Evolutionary conservation across 2,888 invertebrate species (phyloP).

Genomic region (Limnephilus rhombicus): DNA sequence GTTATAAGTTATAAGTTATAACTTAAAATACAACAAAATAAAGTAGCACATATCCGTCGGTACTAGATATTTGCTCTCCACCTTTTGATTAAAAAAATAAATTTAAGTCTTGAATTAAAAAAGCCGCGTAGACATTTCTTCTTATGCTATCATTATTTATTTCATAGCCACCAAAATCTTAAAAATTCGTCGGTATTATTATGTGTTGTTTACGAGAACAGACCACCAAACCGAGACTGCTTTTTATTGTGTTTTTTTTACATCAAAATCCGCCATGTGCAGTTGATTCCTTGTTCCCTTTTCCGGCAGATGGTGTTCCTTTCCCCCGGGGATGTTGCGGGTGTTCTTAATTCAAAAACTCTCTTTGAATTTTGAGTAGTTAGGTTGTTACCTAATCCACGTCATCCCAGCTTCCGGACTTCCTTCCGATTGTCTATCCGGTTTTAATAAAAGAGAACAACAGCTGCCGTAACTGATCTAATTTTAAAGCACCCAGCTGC

Average conservation of each 20-base stretch:
- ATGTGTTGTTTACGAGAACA: not conserved
- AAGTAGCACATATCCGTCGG: too few relatives aligned
- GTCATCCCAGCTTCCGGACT: conserved; percentile 34
- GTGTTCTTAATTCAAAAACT: conserved; percentile 4
- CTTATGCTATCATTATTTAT: not conserved
- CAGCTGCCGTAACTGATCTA: conserved; percentile 25
- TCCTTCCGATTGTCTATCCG: conserved; percentile 41
- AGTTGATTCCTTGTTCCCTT: conserved; percentile 5
- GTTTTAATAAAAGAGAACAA: conserved; percentile 29
- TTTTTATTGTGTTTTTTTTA: not conserved
- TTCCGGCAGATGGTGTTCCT: conserved; percentile 26
- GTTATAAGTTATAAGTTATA: too few relatives aligned
- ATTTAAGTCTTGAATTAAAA: too few relatives aligned
- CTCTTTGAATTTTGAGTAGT: not conserved
- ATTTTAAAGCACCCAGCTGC: conserved; percentile 37
- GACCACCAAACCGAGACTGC: not conserved
- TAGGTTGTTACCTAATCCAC: not conserved
- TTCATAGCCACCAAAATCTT: not conserved
- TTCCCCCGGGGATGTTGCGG: not conserved
- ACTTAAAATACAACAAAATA: too few relatives aligned
- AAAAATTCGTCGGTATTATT: not conserved
- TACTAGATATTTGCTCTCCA: too few relatives aligned
- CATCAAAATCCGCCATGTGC: not conserved
- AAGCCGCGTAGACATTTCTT: too few relatives aligned
- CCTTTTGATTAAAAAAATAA: too few relatives aligned